Evolutionary conservation across 2,888 invertebrate genomes (phyloP).

Genomic region (Yponomeuta malinellus): DNA sequence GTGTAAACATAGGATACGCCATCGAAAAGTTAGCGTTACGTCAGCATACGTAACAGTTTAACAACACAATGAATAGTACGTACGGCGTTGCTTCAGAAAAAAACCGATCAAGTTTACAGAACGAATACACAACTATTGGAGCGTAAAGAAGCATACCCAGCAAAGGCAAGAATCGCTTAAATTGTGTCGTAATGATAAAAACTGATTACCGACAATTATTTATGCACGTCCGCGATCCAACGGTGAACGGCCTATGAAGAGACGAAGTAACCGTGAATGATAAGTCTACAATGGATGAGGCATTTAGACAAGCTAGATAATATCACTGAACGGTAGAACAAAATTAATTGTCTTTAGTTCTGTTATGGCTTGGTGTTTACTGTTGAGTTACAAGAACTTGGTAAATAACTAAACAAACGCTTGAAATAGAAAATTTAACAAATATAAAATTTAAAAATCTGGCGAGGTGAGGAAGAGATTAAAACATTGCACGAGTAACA

Average conservation of each 20-base stretch:
- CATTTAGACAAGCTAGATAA: neutral
- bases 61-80: neutral
- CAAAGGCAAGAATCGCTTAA: conserved; percentile 54
- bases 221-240: conserved; percentile 53
- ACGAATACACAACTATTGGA: neutral
- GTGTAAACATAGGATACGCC: neutral
- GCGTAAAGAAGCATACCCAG: neutral
- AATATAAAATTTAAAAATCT: no score
- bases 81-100: neutral
- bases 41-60: neutral
- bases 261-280: neutral
- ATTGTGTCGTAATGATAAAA: conserved; percentile 55
- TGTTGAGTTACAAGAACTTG: no score
- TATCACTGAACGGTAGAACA: no score
- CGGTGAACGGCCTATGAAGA: conserved; percentile 19
- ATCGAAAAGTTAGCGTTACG: neutral
- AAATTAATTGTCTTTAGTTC: no score
- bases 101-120: neutral
- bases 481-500: no score
- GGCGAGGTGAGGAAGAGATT: no score
- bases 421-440: no score
- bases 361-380: no score
- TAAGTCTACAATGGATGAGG: neutral
- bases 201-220: conserved; percentile 59
- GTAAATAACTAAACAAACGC: no score